Evolutionary conservation across 2,888 invertebrate species (phyloP).

Genomic region (Hirtodrosophila cameraria): DNA sequence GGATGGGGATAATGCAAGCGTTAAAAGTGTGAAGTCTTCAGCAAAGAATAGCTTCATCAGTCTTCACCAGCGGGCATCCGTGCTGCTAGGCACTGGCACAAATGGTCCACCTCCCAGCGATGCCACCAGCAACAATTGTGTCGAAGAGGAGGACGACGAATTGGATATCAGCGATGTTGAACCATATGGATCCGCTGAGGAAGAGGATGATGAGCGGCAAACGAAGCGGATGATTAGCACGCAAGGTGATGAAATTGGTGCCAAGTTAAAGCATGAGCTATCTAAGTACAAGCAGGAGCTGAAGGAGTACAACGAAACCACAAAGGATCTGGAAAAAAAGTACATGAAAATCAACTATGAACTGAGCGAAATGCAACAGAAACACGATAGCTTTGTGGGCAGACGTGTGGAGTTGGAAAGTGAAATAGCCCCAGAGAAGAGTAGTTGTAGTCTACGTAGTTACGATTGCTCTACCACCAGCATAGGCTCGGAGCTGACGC

Average conservation of each 20-base stretch:
- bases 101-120: slow-evolving; percentile 19
- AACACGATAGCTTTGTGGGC: slow-evolving; percentile 69
- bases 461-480: slow-evolving; percentile 52
- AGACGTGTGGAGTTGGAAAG: slow-evolving; percentile 27
- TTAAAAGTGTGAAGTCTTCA: slow-evolving; percentile 5
- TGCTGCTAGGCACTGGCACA: slow-evolving; percentile 13
- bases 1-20: slow-evolving; percentile 30
- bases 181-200: slow-evolving; percentile 12
- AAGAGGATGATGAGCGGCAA: slow-evolving; percentile 2
- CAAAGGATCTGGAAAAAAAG: slow-evolving; percentile 77
- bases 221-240: slow-evolving; percentile 1
- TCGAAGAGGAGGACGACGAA: slow-evolving; percentile 22
- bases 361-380: slow-evolving; percentile 78
- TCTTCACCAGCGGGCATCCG: slow-evolving; percentile 26
- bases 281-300: slow-evolving; percentile 77
- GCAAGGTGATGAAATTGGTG: slow-evolving; percentile 52
- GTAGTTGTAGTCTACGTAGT: not conserved
- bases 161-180: slow-evolving; percentile 29
- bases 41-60: slow-evolving; percentile 31
- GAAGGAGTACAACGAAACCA: slow-evolving; percentile 76
- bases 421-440: slow-evolving; percentile 28
- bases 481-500: slow-evolving; percentile 55
- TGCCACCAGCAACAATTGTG: slow-evolving; percentile 4
- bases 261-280: slow-evolving; percentile 71
- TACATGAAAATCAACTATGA: slow-evolving; percentile 80